Base-by-base conservation (phyloP, 1,140 invertebrate genomes). In the Paralvinella palmiformis region DNA sequence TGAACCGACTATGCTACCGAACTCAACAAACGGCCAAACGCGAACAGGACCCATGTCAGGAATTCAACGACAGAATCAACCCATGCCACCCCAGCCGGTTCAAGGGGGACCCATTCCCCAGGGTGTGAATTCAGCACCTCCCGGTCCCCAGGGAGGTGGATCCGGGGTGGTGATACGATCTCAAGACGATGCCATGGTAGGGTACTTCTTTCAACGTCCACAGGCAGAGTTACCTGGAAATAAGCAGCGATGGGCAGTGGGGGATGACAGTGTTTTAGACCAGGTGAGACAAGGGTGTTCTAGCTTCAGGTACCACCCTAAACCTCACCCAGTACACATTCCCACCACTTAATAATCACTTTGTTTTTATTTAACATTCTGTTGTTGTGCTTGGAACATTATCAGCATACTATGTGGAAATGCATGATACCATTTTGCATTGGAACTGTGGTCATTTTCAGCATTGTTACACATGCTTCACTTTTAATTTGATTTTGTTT, bases 161-260 rank as follows among this genome's bases (percentile, higher is more conserved):
- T 17, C 50, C 27, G n/a, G 27, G 27, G 22, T 20, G n/a, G n/a
- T n/a, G n/a, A 17, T 33, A 53, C 52, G 73, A 48, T 78, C 85
- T 66, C 89, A 91, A 81, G 91, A 92, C 78, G 91, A 92, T 84
- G 89, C 89, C 59, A 88, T 88, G 75, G 90, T 92, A 66, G 88
- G 89, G 70, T 93, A 93, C 79, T 88, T 91, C 62, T 93, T 91
- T 79, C 90, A 92, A 82, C 81, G 90, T 69, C 86, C 87, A 27
- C 87, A 89, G 62, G 84, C 85, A 62, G 89, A 92, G 75, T 83
- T 86, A 53, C 88, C 90, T 72, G 62, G 61, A 22, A 85, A 69
- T 56, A 90, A 89, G 78, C 87, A 89, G 78, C 87, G 89, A 67
- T 92, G 90, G 90, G 86, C 89, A 41, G 82, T 89, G 36, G 89